Evolutionary conservation across 2,797 vertebrate species (phyloP).

Genomic region (Fringilla coelebs): DNA sequence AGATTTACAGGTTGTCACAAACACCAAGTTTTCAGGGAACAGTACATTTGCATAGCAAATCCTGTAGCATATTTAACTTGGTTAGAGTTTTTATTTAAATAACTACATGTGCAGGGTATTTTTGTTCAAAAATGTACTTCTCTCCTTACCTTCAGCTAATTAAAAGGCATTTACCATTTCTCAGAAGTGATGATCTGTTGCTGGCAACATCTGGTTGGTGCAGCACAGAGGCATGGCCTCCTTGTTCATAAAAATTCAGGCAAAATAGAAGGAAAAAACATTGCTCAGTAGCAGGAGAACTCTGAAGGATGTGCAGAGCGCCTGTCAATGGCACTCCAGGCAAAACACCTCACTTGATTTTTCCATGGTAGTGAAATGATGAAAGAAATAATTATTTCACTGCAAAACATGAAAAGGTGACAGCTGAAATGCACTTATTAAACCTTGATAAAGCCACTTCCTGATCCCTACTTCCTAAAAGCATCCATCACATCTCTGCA

Average conservation of each 20-base stretch:
- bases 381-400: conserved; percentile 13
- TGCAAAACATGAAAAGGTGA: not conserved
- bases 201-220: conserved; percentile 27
- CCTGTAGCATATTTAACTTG: not conserved
- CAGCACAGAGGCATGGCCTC: not conserved
- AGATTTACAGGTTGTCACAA: conserved; percentile 7
- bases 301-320: not conserved
- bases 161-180: conserved; percentile 60
- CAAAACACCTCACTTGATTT: not conserved
- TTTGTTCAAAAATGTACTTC: not conserved
- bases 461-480: not conserved
- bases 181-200: conserved; percentile 28
- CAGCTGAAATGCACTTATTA: not conserved
- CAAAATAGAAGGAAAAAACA: not conserved
- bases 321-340: not conserved
- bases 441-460: not conserved
- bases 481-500: not conserved
- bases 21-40: not conserved
- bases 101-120: not conserved
- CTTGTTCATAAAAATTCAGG: not conserved
- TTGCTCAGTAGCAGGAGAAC: not conserved
- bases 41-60: conserved; percentile 56
- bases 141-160: conserved; percentile 29
- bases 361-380: not conserved
- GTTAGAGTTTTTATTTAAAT: not conserved